Conservation (phyloP, 2,113 vertebrate species). For the Arizona elegans region DNA sequence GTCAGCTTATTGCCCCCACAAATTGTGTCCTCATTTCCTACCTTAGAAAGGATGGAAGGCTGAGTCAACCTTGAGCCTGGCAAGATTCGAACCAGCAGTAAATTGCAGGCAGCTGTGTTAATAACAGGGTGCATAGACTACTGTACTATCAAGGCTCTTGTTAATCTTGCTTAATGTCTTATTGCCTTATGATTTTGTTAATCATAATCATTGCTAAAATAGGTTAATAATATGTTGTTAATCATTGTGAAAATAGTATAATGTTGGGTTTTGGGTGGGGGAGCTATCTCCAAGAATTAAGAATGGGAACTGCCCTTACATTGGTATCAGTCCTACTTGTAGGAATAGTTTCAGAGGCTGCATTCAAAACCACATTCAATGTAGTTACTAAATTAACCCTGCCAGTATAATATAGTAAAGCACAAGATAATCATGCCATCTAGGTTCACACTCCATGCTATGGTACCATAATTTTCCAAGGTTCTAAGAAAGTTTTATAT, state of each 20-base stretch:
- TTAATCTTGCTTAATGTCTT: neutral
- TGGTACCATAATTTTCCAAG: neutral
- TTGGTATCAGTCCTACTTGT: neutral
- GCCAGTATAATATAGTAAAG: neutral
- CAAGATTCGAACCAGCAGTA: no score
- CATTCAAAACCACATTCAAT: neutral
- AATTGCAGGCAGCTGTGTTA: no score
- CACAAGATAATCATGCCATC: neutral
- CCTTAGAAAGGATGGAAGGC: no score
- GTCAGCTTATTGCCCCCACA: no score
- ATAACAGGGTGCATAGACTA: no score
- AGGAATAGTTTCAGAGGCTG: neutral
- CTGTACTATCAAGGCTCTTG: no score
- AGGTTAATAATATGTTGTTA: no score
- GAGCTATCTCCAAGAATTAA: neutral
- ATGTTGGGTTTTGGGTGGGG: neutral
- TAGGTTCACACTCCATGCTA: neutral
- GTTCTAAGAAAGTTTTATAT: neutral
- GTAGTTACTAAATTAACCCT: neutral
- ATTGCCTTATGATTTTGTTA: neutral
- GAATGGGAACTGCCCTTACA: neutral
- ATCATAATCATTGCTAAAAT: neutral
- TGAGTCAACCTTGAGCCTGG: no score
- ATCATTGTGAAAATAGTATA: neutral
- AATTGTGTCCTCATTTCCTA: no score